These are phyloP conservation scores for Schizopygopsis malacanthus DNA, from an alignment of 2,797 vertebrate species.

Conservation along the genomic window DNA sequence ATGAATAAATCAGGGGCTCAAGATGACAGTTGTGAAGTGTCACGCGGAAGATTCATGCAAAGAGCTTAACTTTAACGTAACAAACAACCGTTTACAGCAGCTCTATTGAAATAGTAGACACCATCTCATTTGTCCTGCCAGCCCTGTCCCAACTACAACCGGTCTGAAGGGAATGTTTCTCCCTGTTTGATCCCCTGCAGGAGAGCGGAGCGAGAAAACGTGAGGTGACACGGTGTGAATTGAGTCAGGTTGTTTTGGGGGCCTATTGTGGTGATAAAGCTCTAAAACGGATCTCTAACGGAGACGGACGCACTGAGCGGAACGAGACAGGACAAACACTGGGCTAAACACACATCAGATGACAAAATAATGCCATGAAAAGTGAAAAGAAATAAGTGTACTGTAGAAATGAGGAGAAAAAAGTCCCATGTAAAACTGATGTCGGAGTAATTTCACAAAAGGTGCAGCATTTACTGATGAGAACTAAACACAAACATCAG, in stretches of 20 bases:
- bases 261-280: constrained; percentile 24
- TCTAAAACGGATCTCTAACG: constrained; percentile 49
- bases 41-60: constrained; percentile 10
- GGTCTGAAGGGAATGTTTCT: constrained; percentile 8
- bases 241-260: constrained; percentile 33
- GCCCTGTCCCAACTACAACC: constrained; percentile 13
- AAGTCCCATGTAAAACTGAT: neutral
- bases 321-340: constrained; percentile 55
- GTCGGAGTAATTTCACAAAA: neutral
- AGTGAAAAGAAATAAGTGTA: constrained; percentile 28
- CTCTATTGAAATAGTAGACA: constrained; percentile 31
- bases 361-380: constrained; percentile 19
- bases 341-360: constrained; percentile 24
- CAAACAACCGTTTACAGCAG: constrained; percentile 26
- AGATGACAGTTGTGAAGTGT: constrained; percentile 27
- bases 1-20: constrained; percentile 50
- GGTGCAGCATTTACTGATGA: neutral
- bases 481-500: neutral
- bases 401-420: neutral
- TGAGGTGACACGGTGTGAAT: constrained; percentile 42
- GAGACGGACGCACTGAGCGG: constrained; percentile 8
- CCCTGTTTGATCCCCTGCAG: constrained; percentile 13
- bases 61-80: constrained; percentile 30
- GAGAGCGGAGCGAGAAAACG: constrained; percentile 20
- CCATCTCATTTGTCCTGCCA: constrained; percentile 25